Conservation (phyloP, 2,888 invertebrate species). For the Caenorhabditis sinica region DNA sequence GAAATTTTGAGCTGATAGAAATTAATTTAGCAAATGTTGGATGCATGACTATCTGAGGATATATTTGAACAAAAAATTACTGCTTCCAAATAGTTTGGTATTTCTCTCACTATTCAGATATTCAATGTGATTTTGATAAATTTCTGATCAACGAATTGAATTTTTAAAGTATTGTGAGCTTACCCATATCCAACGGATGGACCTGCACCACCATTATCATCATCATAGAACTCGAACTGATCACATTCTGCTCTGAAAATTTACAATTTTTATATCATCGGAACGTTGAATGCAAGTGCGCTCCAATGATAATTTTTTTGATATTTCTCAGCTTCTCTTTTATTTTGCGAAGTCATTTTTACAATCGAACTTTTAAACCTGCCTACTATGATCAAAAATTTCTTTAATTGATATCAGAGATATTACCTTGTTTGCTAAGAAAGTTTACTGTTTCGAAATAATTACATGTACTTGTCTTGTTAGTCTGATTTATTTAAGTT, state of each 20-base stretch:
- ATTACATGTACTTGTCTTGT: background rate
- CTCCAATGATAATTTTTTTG: background rate
- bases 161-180: background rate
- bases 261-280: background rate
- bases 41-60: too few relatives aligned
- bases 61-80: background rate
- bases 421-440: too few relatives aligned
- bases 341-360: too few relatives aligned
- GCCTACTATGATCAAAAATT: too few relatives aligned
- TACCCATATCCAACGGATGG: constrained; percentile 30
- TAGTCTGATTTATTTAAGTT: background rate
- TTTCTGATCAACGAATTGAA: background rate
- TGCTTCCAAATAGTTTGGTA: background rate
- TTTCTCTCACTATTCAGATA: background rate
- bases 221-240: constrained; percentile 46
- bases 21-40: too few relatives aligned
- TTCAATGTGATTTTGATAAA: background rate
- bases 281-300: too few relatives aligned
- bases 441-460: background rate
- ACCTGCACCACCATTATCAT: constrained; percentile 9
- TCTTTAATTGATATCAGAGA: too few relatives aligned
- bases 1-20: too few relatives aligned
- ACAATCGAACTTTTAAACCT: too few relatives aligned
- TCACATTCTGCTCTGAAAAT: constrained; percentile 45
- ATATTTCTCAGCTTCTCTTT: too few relatives aligned